These are phyloP conservation scores for Dendrolimus houi DNA, from an alignment of 2,888 invertebrate genomes.

Conservation along the genomic window DNA sequence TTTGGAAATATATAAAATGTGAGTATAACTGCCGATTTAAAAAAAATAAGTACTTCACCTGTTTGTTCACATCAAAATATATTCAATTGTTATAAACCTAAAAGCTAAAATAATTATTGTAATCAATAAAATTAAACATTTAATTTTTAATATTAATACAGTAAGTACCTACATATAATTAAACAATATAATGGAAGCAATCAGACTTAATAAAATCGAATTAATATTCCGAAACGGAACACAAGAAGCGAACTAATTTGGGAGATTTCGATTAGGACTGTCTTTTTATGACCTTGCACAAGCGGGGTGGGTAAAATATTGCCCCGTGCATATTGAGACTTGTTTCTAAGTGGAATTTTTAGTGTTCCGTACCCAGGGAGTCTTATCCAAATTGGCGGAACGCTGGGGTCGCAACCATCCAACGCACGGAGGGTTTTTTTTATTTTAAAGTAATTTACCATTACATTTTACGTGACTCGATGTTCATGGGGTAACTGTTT, in stretches of 20 bases:
- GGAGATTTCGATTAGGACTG: slow-evolving; percentile 44
- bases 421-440: slow-evolving; percentile 50
- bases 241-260: slow-evolving; percentile 3
- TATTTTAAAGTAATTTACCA: slow-evolving; percentile 70
- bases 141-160: too few relatives aligned
- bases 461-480: slow-evolving; percentile 63
- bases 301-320: slow-evolving; percentile 36
- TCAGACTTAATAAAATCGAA: background rate
- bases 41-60: too few relatives aligned
- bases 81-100: too few relatives aligned
- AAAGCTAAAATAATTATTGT: too few relatives aligned
- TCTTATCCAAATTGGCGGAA: slow-evolving; percentile 66
- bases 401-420: slow-evolving; percentile 46
- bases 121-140: too few relatives aligned
- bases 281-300: slow-evolving; percentile 43
- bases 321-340: slow-evolving; percentile 54
- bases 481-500: slow-evolving; percentile 53
- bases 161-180: too few relatives aligned
- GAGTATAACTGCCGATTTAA: too few relatives aligned
- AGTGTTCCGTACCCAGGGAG: slow-evolving; percentile 53
- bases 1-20: too few relatives aligned
- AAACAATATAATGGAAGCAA: background rate
- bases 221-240: background rate
- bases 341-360: slow-evolving; percentile 61
- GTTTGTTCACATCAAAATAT: too few relatives aligned